These are phyloP conservation scores for Hypena proboscidalis DNA, from an alignment of 2,888 invertebrate genomes.

Conservation along the genomic window DNA sequence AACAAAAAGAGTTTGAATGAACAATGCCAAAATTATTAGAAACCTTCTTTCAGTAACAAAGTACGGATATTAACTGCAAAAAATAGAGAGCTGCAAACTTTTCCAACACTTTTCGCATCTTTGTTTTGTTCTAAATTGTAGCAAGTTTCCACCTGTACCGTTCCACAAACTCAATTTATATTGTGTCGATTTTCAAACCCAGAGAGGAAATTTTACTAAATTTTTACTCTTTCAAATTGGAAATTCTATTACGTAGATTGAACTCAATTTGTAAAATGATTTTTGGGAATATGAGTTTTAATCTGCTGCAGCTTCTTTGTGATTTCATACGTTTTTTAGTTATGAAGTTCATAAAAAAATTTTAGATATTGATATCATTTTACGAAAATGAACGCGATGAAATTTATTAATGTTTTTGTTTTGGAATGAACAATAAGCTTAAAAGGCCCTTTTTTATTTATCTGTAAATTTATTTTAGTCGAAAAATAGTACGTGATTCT, in stretches of 20 bases:
- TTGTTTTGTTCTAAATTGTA: slow-evolving; percentile 6
- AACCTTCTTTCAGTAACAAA: no score
- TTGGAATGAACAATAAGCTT: no score
- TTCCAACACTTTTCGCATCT: slow-evolving; percentile 1
- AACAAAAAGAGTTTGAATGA: no score
- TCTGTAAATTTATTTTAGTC: no score
- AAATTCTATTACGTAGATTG: neutral
- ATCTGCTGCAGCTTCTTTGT: neutral
- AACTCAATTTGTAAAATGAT: neutral
- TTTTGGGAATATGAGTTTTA: neutral
- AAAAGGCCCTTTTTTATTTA: no score
- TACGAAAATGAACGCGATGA: no score
- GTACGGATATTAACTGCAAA: neutral
- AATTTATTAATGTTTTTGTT: no score
- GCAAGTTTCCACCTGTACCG: slow-evolving; percentile 17
- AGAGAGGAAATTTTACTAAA: slow-evolving; percentile 1
- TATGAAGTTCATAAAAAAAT: no score
- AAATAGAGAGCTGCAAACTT: slow-evolving; percentile 7
- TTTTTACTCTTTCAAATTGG: neutral
- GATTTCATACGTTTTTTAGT: neutral
- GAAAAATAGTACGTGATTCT: neutral
- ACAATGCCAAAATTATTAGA: no score
- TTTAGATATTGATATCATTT: no score
- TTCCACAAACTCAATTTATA: slow-evolving; percentile 27
- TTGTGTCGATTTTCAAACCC: slow-evolving; percentile 7